A percentile compares a stretch with the other conserved stretches of the same genome.
Evolutionary conservation across 2,113 vertebrate genomes (phyloP).

Genomic region (Pygoscelis adeliae): DNA sequence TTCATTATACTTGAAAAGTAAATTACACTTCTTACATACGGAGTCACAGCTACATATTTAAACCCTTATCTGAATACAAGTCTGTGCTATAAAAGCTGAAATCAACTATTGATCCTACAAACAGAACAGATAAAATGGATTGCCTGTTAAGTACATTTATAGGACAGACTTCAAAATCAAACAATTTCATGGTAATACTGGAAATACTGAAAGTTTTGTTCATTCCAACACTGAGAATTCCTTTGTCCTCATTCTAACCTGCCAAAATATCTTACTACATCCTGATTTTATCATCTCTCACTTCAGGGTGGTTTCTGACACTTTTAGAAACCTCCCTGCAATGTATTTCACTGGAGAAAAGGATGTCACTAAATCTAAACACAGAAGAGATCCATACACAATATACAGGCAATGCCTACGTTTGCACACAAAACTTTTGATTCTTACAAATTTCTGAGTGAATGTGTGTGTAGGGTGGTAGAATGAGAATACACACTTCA

Average conservation of each 20-base stretch:
- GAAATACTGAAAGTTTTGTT: neutral
- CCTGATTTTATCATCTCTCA: neutral
- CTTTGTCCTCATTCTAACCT: neutral
- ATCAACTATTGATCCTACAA: neutral
- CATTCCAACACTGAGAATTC: neutral
- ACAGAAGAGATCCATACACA: neutral
- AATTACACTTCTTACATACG: neutral
- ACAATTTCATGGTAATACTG: neutral
- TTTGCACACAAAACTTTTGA: neutral
- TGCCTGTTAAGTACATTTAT: neutral
- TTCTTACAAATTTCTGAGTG: neutral
- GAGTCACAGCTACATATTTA: neutral
- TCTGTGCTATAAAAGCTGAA: neutral
- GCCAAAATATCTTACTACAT: neutral
- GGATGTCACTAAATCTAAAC: neutral
- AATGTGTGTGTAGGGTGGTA: neutral
- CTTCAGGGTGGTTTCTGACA: neutral
- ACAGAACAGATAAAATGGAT: neutral
- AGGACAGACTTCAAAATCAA: neutral
- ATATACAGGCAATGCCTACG: rapidly evolving
- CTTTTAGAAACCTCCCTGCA: neutral
- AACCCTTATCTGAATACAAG: neutral
- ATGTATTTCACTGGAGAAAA: neutral
- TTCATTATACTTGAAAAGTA: neutral
- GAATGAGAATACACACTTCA: neutral